These are phyloP conservation scores for Cylindroiulus punctatus DNA, from an alignment of 2,888 invertebrate species.

Conservation along the genomic window DNA sequence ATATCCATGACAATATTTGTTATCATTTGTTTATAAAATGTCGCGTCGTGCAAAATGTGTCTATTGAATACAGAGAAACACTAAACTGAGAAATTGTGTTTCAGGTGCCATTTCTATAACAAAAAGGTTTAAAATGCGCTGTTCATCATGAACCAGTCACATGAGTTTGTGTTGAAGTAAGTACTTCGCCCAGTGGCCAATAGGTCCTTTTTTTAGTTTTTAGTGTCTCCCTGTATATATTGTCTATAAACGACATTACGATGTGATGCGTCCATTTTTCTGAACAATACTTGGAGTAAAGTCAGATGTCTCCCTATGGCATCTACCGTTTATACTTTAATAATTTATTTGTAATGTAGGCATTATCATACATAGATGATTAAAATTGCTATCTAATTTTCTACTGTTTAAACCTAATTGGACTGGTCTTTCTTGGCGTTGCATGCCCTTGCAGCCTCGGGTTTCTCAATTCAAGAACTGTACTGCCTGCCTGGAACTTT, in stretches of 20 bases:
- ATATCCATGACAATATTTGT: background rate
- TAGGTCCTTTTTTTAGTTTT: background rate
- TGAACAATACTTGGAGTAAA: background rate
- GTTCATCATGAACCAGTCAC: background rate
- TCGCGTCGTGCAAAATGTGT: background rate
- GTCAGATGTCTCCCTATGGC: background rate
- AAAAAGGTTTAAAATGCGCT: background rate
- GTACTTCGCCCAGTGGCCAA: background rate
- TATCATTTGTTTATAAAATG: background rate
- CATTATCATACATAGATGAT: slow-evolving; percentile 24
- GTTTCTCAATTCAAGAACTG: too few relatives aligned
- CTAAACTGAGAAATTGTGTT: background rate
- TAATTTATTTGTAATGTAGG: slow-evolving; percentile 36
- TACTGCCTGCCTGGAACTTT: too few relatives aligned
- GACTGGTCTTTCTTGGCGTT: background rate
- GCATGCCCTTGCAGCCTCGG: too few relatives aligned
- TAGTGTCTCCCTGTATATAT: background rate
- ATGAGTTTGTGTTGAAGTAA: background rate
- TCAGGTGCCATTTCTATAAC: background rate
- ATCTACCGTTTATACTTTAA: background rate
- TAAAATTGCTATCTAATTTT: slow-evolving; percentile 13
- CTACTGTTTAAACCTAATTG: slow-evolving; percentile 6
- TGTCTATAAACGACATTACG: background rate
- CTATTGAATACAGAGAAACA: background rate
- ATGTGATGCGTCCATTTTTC: background rate